Conservation (phyloP, 2,113 vertebrate genomes). For the Perca flavescens region DNA sequence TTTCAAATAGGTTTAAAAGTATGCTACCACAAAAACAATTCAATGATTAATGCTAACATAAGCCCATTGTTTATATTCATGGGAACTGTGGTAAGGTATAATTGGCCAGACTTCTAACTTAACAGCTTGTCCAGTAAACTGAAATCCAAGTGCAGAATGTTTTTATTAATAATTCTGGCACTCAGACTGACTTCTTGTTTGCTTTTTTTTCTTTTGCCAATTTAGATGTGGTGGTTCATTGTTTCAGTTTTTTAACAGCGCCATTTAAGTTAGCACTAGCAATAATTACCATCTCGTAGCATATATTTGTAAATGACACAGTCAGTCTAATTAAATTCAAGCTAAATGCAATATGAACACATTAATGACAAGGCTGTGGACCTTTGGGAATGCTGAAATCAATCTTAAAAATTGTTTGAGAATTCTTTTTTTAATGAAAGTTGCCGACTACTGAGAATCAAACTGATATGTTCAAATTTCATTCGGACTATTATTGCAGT, state of each 20-base stretch:
- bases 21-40: constrained; percentile 8
- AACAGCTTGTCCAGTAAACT: constrained; percentile 33
- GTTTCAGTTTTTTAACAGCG: constrained; percentile 1
- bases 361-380: constrained; percentile 1
- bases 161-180: constrained; percentile 34
- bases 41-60: constrained; percentile 30
- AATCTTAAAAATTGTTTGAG: background rate
- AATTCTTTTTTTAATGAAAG: background rate
- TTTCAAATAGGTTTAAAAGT: constrained; percentile 24
- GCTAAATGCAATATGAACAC: constrained; percentile 9
- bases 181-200: constrained; percentile 11
- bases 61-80: constrained; percentile 24
- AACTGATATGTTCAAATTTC: constrained; percentile 33
- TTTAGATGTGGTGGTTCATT: background rate
- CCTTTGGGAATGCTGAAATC: background rate
- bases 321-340: background rate
- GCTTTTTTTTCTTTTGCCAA: background rate
- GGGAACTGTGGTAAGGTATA: constrained; percentile 1
- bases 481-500: constrained; percentile 29
- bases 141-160: constrained; percentile 9
- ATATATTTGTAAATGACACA: constrained; percentile 23
- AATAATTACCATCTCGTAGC: constrained; percentile 7
- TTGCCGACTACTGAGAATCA: background rate
- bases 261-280: constrained; percentile 1
- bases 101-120: constrained; percentile 20